A percentile compares a stretch with the other conserved stretches of the same genome.
Conservation (phyloP, 2,888 invertebrate species). For the Cenopis cana region DNA sequence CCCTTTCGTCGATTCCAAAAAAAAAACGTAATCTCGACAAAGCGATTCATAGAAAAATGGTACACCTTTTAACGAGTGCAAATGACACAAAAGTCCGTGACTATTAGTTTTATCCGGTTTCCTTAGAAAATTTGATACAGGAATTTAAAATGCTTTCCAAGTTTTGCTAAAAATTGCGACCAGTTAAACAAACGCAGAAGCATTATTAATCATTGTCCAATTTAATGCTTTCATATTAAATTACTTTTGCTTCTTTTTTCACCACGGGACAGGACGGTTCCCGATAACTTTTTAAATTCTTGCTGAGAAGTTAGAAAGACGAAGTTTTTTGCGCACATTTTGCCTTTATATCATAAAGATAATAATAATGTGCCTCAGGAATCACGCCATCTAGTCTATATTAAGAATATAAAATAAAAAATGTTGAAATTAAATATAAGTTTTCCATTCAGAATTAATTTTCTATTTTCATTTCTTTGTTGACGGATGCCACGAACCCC, state of each 20-base stretch:
- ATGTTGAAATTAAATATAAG: no score
- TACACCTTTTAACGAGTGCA: no score
- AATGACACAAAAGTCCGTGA: no score
- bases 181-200: constrained; percentile 2
- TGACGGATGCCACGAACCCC: no score
- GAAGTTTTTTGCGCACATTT: neutral
- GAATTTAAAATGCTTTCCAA: neutral
- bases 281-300: constrained; percentile 16
- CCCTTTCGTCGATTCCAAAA: no score
- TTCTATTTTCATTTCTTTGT: no score
- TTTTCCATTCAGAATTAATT: no score
- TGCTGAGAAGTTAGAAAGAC: neutral
- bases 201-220: constrained; percentile 41
- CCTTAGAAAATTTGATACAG: neutral
- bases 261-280: constrained; percentile 26
- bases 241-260: constrained; percentile 34
- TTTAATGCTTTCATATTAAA: constrained; percentile 38
- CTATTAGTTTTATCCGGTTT: neutral
- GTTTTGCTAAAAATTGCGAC: neutral
- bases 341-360: neutral
- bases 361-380: no score
- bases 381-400: no score
- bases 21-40: no score
- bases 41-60: no score
- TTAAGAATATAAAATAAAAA: no score